Conservation (phyloP, 1,140 invertebrate species). For the Propsilocerus akamusi region DNA sequence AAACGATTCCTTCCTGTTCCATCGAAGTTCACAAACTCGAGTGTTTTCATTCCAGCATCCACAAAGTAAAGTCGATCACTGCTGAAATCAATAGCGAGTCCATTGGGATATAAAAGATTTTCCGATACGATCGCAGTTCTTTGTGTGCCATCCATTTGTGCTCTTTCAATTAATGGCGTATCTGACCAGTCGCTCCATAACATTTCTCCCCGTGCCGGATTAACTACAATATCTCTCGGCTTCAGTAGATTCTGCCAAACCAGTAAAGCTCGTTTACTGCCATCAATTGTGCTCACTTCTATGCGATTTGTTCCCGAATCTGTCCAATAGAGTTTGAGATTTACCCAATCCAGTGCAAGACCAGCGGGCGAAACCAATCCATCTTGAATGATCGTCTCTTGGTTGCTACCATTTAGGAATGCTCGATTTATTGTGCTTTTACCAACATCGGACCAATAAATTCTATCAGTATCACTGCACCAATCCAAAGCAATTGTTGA, state of each 20-base stretch:
- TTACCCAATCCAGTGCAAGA: slow-evolving; percentile 71
- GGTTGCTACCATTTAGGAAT: slow-evolving; percentile 53
- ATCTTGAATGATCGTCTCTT: slow-evolving; percentile 37
- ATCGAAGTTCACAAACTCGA: slow-evolving; percentile 67
- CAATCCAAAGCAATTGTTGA: slow-evolving; percentile 68
- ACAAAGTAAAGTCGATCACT: slow-evolving; percentile 58
- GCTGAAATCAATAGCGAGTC: slow-evolving; percentile 57
- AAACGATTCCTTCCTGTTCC: slow-evolving; percentile 45
- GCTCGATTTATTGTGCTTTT: slow-evolving; percentile 62
- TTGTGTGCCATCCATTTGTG: slow-evolving; percentile 71
- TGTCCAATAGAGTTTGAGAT: slow-evolving; percentile 76
- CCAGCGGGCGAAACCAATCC: slow-evolving; percentile 44
- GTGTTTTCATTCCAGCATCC: slow-evolving; percentile 57
- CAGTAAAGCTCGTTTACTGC: slow-evolving; percentile 51
- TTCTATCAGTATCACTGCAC: slow-evolving; percentile 57
- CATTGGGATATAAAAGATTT: slow-evolving; percentile 62
- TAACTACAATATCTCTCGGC: slow-evolving; percentile 66
- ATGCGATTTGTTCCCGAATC: slow-evolving; percentile 64
- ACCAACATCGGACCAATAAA: slow-evolving; percentile 80
- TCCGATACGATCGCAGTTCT: slow-evolving; percentile 43
- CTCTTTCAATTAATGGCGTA: slow-evolving; percentile 61
- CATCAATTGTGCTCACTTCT: slow-evolving; percentile 62
- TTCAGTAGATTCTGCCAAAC: slow-evolving; percentile 65
- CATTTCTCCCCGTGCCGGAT: slow-evolving; percentile 57
- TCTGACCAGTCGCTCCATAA: slow-evolving; percentile 84